These are phyloP conservation scores for Heteromyza rotundicornis DNA, from an alignment of 2,888 invertebrate genomes.

Conservation along the genomic window DNA sequence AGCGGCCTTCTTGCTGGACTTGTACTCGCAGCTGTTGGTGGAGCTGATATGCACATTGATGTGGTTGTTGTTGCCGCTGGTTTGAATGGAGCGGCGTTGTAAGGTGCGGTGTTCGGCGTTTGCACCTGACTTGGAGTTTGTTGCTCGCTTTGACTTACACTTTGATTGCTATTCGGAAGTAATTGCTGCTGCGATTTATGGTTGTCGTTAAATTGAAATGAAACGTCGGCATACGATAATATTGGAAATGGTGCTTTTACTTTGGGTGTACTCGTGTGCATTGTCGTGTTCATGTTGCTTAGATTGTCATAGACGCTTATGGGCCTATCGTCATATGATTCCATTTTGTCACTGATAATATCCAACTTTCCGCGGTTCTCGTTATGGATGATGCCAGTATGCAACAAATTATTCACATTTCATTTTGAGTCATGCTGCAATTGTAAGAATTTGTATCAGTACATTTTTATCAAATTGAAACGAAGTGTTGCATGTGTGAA, in stretches of 20 bases:
- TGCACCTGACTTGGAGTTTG: constrained; percentile 27
- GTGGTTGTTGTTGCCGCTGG: constrained; percentile 14
- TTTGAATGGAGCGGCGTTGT: constrained; percentile 17
- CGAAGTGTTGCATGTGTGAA: not conserved
- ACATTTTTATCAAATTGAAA: not conserved
- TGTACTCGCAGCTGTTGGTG: not conserved
- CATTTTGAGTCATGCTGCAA: not conserved
- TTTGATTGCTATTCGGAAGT: constrained; percentile 32
- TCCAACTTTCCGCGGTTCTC: too few species aligned
- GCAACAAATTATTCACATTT: too few species aligned
- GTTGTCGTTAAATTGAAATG: constrained; percentile 38
- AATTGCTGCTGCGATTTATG: constrained; percentile 24
- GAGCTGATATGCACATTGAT: constrained; percentile 7
- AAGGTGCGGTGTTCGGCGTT: not conserved
- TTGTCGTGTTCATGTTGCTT: constrained; percentile 31
- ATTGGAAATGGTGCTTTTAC: constrained; percentile 28
- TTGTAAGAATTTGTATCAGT: not conserved
- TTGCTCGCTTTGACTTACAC: constrained; percentile 27
- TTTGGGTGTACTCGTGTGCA: constrained; percentile 39
- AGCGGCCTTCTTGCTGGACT: constrained; percentile 36
- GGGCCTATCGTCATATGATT: constrained; percentile 51
- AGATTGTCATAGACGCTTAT: constrained; percentile 62
- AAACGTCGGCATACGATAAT: constrained; percentile 40
- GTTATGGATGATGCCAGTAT: too few species aligned
- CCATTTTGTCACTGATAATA: constrained; percentile 38